Base-by-base conservation (phyloP, 2,797 vertebrate genomes). In the Hippopotamyrus pictus region DNA sequence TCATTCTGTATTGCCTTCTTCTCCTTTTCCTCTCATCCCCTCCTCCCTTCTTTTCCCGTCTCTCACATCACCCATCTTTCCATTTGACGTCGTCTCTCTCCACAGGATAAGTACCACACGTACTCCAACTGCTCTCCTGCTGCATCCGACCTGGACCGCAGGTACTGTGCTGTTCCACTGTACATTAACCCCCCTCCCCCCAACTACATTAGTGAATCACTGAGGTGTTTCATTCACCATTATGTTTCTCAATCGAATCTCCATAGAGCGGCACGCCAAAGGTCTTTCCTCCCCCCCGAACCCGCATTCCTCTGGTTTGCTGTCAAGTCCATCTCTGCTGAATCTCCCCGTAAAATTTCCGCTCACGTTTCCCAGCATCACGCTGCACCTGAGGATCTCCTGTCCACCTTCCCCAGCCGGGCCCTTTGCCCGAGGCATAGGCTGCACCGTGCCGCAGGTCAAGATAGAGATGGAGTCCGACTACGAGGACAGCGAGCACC, bases 391-490 rank as follows among this genome's bases (percentile, higher is more conserved):
- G 96, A 99, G 97, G 97, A 99, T 99, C 92, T 99, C 98, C 54
- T 99, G 98, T 93, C 98, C 98, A 0, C 95, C 95, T 0, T 99
- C 98, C 59, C 98, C 97, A 0, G 96, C 97, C 1, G 94, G 96
- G 91, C 96, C 94, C 46, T 94, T 96, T 94, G 92, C 96, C 19
- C 96, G 94, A 86, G 97, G 92, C 50, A 94, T 96, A 79, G 25
- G 95, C 90, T 97, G 96, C 25, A 92, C 96, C 0, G 96, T 97
- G 92, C 98, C 98, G 17, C 98, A 98, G 94, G 97, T 99, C 93
- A 99, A 98, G 95, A 97, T 99, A 9, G 97, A 99, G 95, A 97
- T 99, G 97, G 98, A 98, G 92, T 98, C 98, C 0, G 98, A 98
- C 92, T 97, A 97, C 9, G 97, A 97, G 46, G 96, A 98, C 93